Percentiles rank a stretch among this genome's conserved stretches.
phyloP scores from a whole-genome alignment of 2,113 vertebrate species.

The Rhodinocichla rosea region DNA sequence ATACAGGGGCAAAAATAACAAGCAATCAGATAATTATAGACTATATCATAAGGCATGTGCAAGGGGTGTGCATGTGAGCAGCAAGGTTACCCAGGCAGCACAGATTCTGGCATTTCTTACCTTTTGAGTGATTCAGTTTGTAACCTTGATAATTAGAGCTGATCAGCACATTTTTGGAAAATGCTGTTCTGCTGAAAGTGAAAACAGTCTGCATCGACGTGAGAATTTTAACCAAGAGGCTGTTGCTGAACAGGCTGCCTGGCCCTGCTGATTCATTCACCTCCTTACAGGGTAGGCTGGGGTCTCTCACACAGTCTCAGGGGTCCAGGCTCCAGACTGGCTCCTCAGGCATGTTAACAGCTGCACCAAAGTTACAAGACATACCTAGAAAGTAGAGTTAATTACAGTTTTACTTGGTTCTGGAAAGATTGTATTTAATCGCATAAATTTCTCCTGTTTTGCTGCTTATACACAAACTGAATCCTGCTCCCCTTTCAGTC shows the following conservation, averaged over 20 bases:
- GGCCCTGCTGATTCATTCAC: background rate
- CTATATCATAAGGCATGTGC: background rate
- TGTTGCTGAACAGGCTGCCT: background rate
- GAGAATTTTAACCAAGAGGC: constrained; percentile 37
- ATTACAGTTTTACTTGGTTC: background rate
- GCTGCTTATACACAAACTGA: background rate
- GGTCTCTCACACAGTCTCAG: background rate
- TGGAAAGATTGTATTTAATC: background rate
- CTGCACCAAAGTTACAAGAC: background rate
- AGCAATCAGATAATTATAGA: constrained; percentile 51
- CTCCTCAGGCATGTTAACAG: background rate
- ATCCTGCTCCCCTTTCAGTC: background rate
- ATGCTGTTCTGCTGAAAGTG: constrained; percentile 22
- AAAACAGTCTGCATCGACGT: background rate
- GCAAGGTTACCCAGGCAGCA: constrained; percentile 18
- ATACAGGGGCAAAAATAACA: constrained; percentile 6
- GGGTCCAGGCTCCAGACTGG: background rate
- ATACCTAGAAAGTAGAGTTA: background rate
- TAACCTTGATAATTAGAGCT: constrained; percentile 34
- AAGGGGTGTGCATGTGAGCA: background rate
- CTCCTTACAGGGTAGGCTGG: background rate
- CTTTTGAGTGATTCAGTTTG: constrained; percentile 42
- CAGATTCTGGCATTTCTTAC: background rate
- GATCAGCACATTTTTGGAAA: constrained; percentile 53
- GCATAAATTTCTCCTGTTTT: background rate